Base-by-base conservation (phyloP, 2,797 vertebrate genomes). In the Pseudochromis fuscus region DNA sequence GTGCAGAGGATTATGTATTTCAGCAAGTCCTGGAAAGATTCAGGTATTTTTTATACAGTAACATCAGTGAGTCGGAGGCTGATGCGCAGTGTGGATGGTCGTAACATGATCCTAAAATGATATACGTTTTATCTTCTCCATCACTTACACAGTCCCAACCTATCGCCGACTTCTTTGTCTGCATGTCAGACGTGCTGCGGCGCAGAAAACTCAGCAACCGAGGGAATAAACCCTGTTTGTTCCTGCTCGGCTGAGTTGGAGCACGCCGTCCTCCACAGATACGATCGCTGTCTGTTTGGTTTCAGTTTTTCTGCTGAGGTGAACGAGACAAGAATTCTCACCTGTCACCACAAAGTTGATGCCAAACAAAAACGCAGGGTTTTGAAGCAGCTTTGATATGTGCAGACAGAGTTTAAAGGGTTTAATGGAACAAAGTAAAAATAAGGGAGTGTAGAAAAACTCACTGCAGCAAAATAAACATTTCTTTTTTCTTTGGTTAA, bases 171-270 rank as follows among this genome's bases (percentile, higher is more conserved):
- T 56, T 66, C 67, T 85, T 73, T 79, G 63, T 82, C 60, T 78
- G 40, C 65, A 12, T 60, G 75, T 87, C 85, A 85, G 81, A 85
- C 88, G 53, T 80, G 91, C 61, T 81, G 71, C 40, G 11, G 82
- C 89, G 84, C 61, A 91, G 60, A 73, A 23, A 4, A 9, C 63
- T 67, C 15, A 24, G 38, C 4, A 16, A 38, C 64, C 44, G 15
- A 42, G 38, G 75, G 49, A 73, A 62, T 24, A 48, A 35, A 6
- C 58, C 75, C 72, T 72, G 73, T 89, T 85, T 73, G 83, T 80
- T 83, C 83, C 59, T 73, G 57, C 63, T 78, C 28, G 16, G 30
- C 53, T 70, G 48, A 76, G 30, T 67, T 77, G 62, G 69, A 70
- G 55, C 74, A 72, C 46, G 80, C 67, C n/a, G 8, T 42, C 82